Evolutionary conservation across 2,797 vertebrate species (phyloP).

Genomic region (Podarcis siculus): DNA sequence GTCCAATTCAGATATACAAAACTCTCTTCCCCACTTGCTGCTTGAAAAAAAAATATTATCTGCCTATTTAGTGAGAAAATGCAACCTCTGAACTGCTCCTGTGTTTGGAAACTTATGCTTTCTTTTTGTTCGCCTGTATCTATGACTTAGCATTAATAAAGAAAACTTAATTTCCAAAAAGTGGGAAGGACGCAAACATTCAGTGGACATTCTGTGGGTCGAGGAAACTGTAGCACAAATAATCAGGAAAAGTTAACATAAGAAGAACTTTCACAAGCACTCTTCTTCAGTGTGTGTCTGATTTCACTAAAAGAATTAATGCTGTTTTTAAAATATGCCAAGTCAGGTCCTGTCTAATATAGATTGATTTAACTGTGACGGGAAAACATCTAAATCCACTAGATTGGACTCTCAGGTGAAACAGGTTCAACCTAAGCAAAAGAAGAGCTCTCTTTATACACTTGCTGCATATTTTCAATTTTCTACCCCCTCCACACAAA

Average conservation of each 20-base stretch:
- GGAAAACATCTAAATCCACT: constrained; percentile 45
- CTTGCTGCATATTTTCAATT: constrained; percentile 35
- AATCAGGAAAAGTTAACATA: not conserved
- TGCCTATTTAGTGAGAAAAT: no score
- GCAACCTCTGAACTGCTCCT: no score
- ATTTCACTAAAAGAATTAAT: constrained; percentile 38
- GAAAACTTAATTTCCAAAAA: no score
- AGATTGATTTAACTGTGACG: constrained; percentile 46
- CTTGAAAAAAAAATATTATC: no score
- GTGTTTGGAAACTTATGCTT: no score
- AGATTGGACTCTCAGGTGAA: constrained; percentile 35
- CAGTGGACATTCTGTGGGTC: not conserved
- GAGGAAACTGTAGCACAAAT: not conserved
- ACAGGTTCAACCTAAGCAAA: constrained; percentile 43
- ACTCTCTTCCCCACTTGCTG: no score
- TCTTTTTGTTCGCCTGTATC: no score
- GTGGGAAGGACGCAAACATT: no score
- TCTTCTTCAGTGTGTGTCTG: not conserved
- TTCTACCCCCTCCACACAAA: not conserved
- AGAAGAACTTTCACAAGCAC: not conserved
- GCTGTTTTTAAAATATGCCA: constrained; percentile 51
- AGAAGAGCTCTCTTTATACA: constrained; percentile 38
- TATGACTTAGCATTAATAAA: no score
- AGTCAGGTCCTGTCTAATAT: constrained; percentile 35
- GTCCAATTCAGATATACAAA: no score